Evolutionary conservation across 2,888 invertebrate genomes (phyloP).

Genomic region (Ophion obscuratus): DNA sequence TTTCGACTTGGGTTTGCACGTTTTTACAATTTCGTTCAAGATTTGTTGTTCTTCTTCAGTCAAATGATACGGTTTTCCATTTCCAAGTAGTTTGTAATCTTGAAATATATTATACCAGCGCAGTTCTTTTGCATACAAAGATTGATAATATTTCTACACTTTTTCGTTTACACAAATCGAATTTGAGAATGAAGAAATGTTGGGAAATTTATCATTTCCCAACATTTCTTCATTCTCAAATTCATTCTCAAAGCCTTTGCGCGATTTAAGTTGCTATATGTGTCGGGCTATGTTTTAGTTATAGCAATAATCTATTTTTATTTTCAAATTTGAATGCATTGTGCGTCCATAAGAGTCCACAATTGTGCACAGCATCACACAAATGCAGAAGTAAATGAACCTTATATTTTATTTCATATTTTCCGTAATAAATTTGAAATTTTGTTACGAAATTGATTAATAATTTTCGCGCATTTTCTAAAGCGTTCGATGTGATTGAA

Average conservation of each 20-base stretch:
- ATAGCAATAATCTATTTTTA: conserved; percentile 15
- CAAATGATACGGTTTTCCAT: not conserved
- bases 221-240: no score
- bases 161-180: not conserved
- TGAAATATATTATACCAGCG: not conserved
- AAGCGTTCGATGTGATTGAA: not conserved
- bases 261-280: not conserved
- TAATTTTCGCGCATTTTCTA: not conserved
- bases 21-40: not conserved
- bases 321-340: conserved; percentile 58
- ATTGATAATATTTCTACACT: not conserved
- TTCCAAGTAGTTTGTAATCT: not conserved
- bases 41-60: not conserved
- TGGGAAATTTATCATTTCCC: no score
- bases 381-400: conserved; percentile 51
- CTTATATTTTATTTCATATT: conserved; percentile 51
- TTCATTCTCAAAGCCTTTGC: not conserved
- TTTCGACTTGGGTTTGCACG: not conserved
- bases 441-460: not conserved
- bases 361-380: conserved; percentile 40
- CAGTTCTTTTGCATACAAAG: not conserved
- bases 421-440: conserved; percentile 54
- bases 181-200: no score
- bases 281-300: not conserved
- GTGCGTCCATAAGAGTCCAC: conserved; percentile 52